These are phyloP conservation scores for Orthonychiurus folsomi DNA, from an alignment of 2,888 invertebrate genomes.

Conservation along the genomic window DNA sequence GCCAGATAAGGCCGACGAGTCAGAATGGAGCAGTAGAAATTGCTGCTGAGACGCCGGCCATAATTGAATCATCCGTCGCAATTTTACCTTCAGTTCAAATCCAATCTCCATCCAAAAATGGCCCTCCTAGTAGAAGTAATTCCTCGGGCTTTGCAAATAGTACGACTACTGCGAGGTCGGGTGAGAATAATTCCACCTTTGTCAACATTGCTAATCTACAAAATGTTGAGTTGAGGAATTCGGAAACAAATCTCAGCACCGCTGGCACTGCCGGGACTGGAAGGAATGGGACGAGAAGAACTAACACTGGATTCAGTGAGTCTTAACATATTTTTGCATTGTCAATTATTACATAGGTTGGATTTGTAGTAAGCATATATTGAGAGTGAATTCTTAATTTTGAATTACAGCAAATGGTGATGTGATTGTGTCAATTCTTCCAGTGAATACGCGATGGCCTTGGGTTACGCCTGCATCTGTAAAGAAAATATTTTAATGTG, in stretches of 20 bases:
- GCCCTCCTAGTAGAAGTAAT: constrained; percentile 3
- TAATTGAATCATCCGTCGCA: constrained; percentile 35
- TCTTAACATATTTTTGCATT: constrained; percentile 6
- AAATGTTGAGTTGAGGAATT: constrained; percentile 31
- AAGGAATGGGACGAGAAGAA: constrained; percentile 21
- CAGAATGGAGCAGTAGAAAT: not conserved
- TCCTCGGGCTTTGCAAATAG: constrained; percentile 9
- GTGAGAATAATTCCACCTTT: constrained; percentile 6
- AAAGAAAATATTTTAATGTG: too few species aligned
- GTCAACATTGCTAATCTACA: constrained; percentile 21
- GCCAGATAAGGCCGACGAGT: constrained; percentile 15
- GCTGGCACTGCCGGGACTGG: constrained; percentile 14
- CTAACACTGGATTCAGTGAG: constrained; percentile 36
- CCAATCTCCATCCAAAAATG: constrained; percentile 3
- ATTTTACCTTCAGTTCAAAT: constrained; percentile 21
- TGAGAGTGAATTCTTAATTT: not conserved
- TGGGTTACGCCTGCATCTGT: constrained; percentile 78
- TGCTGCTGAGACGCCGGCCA: constrained; percentile 23
- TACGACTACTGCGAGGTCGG: not conserved
- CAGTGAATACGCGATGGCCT: constrained; percentile 78
- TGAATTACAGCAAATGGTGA: constrained; percentile 70
- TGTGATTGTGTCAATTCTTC: constrained; percentile 78
- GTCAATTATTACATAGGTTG: constrained; percentile 7
- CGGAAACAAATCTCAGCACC: constrained; percentile 17
- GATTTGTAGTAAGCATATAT: not conserved